Evolutionary conservation across 2,888 invertebrate genomes (phyloP).

Genomic region (Ophion slaviceki): DNA sequence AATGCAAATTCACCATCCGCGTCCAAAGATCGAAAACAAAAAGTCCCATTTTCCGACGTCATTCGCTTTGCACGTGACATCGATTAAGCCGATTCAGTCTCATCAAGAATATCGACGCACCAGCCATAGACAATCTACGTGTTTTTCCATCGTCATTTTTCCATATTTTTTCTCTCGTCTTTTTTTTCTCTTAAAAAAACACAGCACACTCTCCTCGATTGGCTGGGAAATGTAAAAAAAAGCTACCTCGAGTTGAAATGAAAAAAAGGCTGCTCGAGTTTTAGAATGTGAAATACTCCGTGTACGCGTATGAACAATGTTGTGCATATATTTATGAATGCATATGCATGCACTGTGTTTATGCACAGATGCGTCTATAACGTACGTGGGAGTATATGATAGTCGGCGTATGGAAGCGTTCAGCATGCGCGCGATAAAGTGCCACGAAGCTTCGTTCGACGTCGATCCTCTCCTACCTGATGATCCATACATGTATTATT

Average conservation of each 20-base stretch:
- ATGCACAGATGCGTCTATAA: constrained; percentile 26
- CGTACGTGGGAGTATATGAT: constrained; percentile 8
- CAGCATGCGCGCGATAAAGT: constrained; percentile 54
- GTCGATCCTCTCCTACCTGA: constrained; percentile 53
- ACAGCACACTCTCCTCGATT: neutral
- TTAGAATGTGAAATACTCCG: constrained; percentile 3
- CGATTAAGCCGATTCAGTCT: neutral
- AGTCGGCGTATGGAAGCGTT: constrained; percentile 16
- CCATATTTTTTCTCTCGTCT: neutral
- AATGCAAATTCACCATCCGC: neutral
- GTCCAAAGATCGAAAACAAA: neutral
- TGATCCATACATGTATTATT: constrained; percentile 15
- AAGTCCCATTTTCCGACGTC: neutral
- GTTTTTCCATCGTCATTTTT: neutral
- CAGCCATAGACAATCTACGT: neutral
- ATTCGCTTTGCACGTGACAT: neutral
- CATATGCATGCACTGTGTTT: constrained; percentile 30
- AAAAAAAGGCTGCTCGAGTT: neutral
- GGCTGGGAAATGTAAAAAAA: constrained; percentile 6
- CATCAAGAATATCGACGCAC: neutral
- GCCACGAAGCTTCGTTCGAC: constrained; percentile 46
- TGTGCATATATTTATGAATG: constrained; percentile 7
- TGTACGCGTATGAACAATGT: constrained; percentile 4
- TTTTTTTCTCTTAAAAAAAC: neutral
- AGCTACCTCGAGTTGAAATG: neutral